Base-by-base conservation (phyloP, 2,888 invertebrate genomes). In the Oconnorella tubifera region DNA sequence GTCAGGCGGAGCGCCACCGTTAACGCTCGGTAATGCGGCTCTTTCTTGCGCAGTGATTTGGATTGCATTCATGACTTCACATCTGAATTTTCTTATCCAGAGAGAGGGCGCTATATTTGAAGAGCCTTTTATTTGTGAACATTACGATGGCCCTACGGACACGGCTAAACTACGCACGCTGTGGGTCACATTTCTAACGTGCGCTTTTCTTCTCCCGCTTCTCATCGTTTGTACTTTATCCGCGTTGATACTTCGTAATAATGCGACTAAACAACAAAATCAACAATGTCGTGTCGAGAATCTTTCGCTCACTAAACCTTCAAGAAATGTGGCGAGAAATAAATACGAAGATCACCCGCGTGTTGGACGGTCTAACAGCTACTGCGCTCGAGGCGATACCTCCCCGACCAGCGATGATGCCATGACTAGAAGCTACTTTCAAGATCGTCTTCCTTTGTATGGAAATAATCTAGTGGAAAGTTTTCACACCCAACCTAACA, bases 101-200 rank as follows among this genome's bases (percentile, higher is more conserved):
- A 33, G 50, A 25, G 68, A 67, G 28, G 68, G 62, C 33, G 70
- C 67, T 62, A 60, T 70, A 27, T 70, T 69, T 56, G 68, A 70
- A 56, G 68, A 68, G 56, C 63, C 70, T 10, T 69, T 70, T 49
- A 70, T 70, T 53, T 70, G 70, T 50, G 31, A 62, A 6, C 68
- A 68, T 56, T 61, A 62, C 10, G 64, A 64, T 31, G n/a, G 31
- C 31, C 10, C 25, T 6, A 6, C 28, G 6, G 68, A 65, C 28
- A 31, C 64, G 25, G 62, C 61, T 2, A 66, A 67, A 53, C 50
- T 69, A 48, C 53, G 67, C 19, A 70, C 70, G 2, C 62, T 70
- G 29, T 69, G 71, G 72, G 59, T 71, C 27, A 72, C 70, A 19
- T 72, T 72, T 56, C 56, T 72, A 40, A 63, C 69, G 2, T 72